These are phyloP conservation scores for Crocallis elinguaria DNA, from an alignment of 2,888 invertebrate genomes.

Conservation along the genomic window DNA sequence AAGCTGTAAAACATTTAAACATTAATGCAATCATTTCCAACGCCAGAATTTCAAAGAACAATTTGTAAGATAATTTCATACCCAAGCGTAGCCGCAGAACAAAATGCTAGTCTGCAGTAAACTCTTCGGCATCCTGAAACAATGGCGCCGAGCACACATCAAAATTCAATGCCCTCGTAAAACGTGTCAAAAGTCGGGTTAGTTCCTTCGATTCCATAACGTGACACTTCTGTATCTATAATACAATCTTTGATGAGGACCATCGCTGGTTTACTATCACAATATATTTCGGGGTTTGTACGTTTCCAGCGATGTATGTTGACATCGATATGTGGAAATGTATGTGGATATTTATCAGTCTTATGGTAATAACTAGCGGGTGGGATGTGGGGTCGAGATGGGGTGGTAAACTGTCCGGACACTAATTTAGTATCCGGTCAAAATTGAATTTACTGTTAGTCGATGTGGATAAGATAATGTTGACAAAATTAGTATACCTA, in stretches of 20 bases:
- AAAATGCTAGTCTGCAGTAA: constrained; percentile 2
- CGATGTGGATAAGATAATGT: neutral
- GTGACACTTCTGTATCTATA: constrained; percentile 39
- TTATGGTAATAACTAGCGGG: constrained; percentile 61
- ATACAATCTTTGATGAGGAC: constrained; percentile 40
- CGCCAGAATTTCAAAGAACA: too few relatives aligned
- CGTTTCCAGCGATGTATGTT: constrained; percentile 27
- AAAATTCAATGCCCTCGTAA: constrained; percentile 56
- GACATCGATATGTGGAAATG: constrained; percentile 50
- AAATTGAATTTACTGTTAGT: neutral
- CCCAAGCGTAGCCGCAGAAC: neutral
- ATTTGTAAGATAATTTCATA: too few relatives aligned
- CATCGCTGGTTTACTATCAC: constrained; percentile 35
- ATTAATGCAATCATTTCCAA: too few relatives aligned
- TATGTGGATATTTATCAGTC: constrained; percentile 64
- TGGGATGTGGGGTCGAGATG: constrained; percentile 16
- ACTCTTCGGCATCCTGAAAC: constrained; percentile 3
- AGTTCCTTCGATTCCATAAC: constrained; percentile 51
- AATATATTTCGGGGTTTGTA: constrained; percentile 14
- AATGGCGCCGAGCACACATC: constrained; percentile 42
- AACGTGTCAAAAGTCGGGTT: constrained; percentile 53
- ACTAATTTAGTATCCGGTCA: neutral
- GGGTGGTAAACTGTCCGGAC: neutral
- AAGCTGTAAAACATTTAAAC: too few relatives aligned
- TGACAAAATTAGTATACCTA: too few relatives aligned